Evolutionary conservation across 1,140 invertebrate genomes (phyloP).

Genomic region (Cyphomyrmex costatus): DNA sequence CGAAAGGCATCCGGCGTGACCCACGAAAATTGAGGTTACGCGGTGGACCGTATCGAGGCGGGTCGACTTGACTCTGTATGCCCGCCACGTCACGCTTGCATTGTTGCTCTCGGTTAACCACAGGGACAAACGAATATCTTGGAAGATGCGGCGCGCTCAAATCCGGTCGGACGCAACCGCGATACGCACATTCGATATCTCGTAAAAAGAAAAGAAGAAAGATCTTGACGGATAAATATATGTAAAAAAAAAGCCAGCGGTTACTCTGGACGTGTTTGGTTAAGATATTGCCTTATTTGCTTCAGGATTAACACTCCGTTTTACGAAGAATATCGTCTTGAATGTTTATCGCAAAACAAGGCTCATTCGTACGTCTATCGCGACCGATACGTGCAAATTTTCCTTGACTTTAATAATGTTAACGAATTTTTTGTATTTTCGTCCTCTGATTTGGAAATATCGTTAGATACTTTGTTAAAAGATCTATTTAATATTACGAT

Average conservation of each 20-base stretch:
- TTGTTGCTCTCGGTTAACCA: slow-evolving; percentile 58
- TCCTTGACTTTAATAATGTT: neutral
- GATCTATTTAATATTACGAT: too few species aligned
- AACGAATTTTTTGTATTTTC: too few species aligned
- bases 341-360: neutral
- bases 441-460: too few species aligned
- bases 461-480: neutral
- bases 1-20: slow-evolving; percentile 70
- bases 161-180: neutral
- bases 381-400: neutral
- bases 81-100: slow-evolving; percentile 53
- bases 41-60: slow-evolving; percentile 72
- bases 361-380: neutral
- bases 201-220: neutral
- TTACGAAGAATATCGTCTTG: slow-evolving; percentile 6
- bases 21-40: slow-evolving; percentile 77
- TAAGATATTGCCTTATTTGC: neutral
- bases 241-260: neutral
- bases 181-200: neutral
- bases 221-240: neutral
- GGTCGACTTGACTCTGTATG: slow-evolving; percentile 46
- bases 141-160: neutral
- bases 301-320: neutral
- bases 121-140: slow-evolving; percentile 26
- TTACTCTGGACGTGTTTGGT: neutral